Evolutionary conservation across 2,888 invertebrate species (phyloP), one percentile per base, ranked within the genome.

Genomic region (Netelia fuscicornis): DNA sequence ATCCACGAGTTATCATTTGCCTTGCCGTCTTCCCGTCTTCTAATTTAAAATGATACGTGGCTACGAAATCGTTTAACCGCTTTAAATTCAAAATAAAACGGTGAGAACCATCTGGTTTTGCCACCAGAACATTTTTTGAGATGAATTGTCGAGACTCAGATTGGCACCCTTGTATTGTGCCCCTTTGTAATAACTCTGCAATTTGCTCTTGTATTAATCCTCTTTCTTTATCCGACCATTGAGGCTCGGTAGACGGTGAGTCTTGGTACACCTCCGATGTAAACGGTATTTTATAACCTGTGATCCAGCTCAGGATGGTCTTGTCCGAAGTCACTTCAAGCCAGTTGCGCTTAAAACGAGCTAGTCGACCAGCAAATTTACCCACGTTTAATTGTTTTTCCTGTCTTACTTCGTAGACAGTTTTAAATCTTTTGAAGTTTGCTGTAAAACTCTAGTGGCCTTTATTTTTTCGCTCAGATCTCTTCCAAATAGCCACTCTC

Each of bases 281-380:
- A 20, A 85, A 83, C 0, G 83, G 86, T 42, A 87, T 87, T 56
- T 64, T 80, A n/a, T 78, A 84, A 0, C 81, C 88, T 54, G 23
- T 74, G 9, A 83, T 60, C 86, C 88, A 88, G 67, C 78, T 85
- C 78, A 87, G 37, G 17, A 88, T 79, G 44, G 76, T 68, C 65
- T 64, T 54, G 60, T 88, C 86, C 37, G 80, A 81, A 1, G 85
- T 83, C 0, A 86, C 64, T 17, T 83, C 58, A 9, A 20, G 20
- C 87, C 86, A 88, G 10, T 30, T 25, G 3, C n/a, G 20, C 0
- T 62, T 20, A 62, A 84, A 88, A 9, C 1, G 48, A 52, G 20
- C 76, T 1, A 87, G 54, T 3, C 86, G 64, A 67, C 86, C 86
- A 10, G 85, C 81, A 88, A 86, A 76, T 74, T 67, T 74, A 78